phyloP scores from a whole-genome alignment of 2,113 vertebrate species.

The Etheostoma cragini region DNA sequence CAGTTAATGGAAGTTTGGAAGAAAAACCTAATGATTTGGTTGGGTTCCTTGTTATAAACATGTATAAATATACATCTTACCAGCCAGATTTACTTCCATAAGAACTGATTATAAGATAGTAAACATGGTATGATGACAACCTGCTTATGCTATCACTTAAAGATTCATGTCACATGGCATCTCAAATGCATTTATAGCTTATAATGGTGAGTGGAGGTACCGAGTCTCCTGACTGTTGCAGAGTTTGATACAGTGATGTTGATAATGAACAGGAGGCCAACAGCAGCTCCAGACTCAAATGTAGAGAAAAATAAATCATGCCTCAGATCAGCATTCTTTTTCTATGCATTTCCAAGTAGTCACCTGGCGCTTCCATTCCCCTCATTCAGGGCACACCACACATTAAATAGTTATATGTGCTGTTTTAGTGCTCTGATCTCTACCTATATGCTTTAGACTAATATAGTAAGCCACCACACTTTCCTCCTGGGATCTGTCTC shows the following conservation, averaged over 20 bases:
- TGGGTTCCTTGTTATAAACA: neutral
- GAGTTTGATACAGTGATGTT: conserved; percentile 40
- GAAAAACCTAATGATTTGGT: neutral
- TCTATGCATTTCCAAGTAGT: conserved; percentile 62
- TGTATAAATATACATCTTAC: neutral
- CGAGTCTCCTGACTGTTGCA: conserved; percentile 12
- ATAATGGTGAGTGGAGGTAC: conserved; percentile 20
- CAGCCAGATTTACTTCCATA: neutral
- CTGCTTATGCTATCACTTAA: neutral
- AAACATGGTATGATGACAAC: neutral
- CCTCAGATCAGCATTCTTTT: conserved; percentile 32
- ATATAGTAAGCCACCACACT: conserved; percentile 74
- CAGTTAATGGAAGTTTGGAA: neutral
- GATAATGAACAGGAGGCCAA: conserved; percentile 31
- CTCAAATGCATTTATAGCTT: conserved; percentile 17
- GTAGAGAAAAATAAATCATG: conserved; percentile 33
- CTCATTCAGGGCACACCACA: conserved; percentile 48
- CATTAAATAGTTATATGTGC: conserved; percentile 66
- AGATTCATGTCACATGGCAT: conserved; percentile 6
- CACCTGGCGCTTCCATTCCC: conserved; percentile 34
- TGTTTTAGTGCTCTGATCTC: conserved; percentile 66
- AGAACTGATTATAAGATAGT: neutral
- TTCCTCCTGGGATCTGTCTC: conserved; percentile 78
- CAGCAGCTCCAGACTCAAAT: conserved; percentile 37
- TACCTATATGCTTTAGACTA: conserved; percentile 77